Conservation (phyloP, 2,113 vertebrate species). For the Carlito syrichta region DNA sequence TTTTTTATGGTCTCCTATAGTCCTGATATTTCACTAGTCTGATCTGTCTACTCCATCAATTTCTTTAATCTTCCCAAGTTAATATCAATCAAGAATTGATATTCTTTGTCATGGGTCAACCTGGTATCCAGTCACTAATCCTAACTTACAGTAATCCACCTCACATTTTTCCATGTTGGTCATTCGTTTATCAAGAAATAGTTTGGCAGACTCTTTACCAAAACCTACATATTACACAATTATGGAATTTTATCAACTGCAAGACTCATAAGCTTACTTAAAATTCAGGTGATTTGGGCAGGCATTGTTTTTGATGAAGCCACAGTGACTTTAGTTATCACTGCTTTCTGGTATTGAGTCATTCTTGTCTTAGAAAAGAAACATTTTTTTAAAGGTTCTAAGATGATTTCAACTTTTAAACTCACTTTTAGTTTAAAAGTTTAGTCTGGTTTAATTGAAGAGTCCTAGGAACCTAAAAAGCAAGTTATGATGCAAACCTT, state of each 20-base stretch:
- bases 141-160: background rate
- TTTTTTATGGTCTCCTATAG: too few species aligned
- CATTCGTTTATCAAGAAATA: background rate
- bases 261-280: background rate
- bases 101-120: background rate
- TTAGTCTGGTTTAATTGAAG: background rate
- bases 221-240: background rate
- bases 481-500: background rate
- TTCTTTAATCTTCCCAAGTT: background rate
- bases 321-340: background rate
- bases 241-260: background rate
- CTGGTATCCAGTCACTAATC: background rate
- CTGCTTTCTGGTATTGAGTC: background rate
- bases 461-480: background rate
- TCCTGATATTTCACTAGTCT: too few species aligned
- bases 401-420: slow-evolving; percentile 16
- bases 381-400: background rate
- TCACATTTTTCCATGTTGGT: background rate
- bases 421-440: background rate
- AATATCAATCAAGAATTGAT: background rate
- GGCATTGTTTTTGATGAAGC: background rate
- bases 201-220: background rate
- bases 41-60: too few species aligned
- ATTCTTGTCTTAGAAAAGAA: background rate
- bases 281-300: background rate